A percentile compares a stretch with the other conserved stretches of the same genome.
phyloP scores from a whole-genome alignment of 2,888 invertebrate genomes.

The Morpho achilles region DNA sequence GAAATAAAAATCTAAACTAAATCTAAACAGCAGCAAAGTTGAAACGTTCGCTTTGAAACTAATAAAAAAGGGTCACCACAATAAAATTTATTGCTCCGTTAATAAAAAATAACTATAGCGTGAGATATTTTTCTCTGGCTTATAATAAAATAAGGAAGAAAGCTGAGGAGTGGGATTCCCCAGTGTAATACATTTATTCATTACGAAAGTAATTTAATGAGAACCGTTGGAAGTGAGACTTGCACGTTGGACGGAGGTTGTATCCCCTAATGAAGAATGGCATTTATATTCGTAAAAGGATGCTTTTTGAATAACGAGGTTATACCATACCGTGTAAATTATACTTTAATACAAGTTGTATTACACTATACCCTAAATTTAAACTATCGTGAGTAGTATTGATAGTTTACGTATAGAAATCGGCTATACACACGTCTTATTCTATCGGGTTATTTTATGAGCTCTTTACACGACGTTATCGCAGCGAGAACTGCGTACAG shows the following conservation, averaged over 20 bases:
- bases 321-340: no score
- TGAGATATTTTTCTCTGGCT: constrained; percentile 57
- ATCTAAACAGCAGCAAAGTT: constrained; percentile 29
- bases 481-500: no score
- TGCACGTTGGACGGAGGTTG: constrained; percentile 7
- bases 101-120: constrained; percentile 53
- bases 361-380: no score
- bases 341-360: no score
- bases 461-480: no score
- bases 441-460: no score
- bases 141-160: constrained; percentile 57
- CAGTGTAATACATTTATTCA: constrained; percentile 69
- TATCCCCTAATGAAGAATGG: constrained; percentile 5
- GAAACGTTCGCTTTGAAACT: constrained; percentile 56
- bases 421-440: no score
- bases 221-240: constrained; percentile 33
- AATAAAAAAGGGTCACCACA: constrained; percentile 47
- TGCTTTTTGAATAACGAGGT: background rate
- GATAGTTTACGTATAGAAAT: no score
- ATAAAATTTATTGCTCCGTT: constrained; percentile 58
- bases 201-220: constrained; percentile 66
- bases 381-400: no score
- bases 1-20: no score
- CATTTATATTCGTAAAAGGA: constrained; percentile 4
- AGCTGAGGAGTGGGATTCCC: constrained; percentile 54